Base-by-base conservation (phyloP, 2,888 invertebrate species). In the Diaphora mendica region DNA sequence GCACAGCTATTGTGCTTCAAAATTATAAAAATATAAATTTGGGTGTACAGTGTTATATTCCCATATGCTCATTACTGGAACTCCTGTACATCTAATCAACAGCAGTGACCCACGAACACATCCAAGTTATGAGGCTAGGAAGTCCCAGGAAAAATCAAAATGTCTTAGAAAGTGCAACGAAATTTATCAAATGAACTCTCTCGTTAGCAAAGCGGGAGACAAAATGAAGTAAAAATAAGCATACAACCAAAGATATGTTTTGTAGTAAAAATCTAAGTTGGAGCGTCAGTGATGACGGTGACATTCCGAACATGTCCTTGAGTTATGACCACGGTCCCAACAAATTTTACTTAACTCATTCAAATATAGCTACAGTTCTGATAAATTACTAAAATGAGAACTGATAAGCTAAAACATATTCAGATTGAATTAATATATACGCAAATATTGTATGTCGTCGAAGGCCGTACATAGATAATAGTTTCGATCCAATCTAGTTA, bases 401-500 rank as follows among this genome's bases (percentile, higher is more conserved):
- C 39, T 65, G 35, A 72, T 64, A 78, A 71, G 48, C 73, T 77
- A 67, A 79, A 81, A 74, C 66, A 20, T 71, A 75, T 65, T 35
- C 64, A 73, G 76, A 73, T 77, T 77, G 76, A 79, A 82, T 77
- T 74, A 77, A 77, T 77, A 77, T 55, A 39, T 35, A 55, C 13
- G 26, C 35, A 68, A 33, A n/a, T 35, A n/a, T 26, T 69, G 55
- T 59, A 71, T 79, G 74, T 68, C 76, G 65, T 30, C 30, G 74
- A 72, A 77, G 68, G 70, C 73, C 80, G 80, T 79, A 77, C 80
- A 78, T 78, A 69, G 78, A 78, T 74, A 77, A 77, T 78, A 81
- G 85, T 84, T 85, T 82, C 78, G 77, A 87, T 85, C 83, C 85
- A 86, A 90, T 88, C 86, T 86, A 88, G 87, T 90, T 89, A 89